Percentiles rank a stretch among this genome's conserved stretches.
These are phyloP conservation scores for Trochalopteron elliotii DNA, from an alignment of 2,113 vertebrate genomes.

Conservation along the genomic window DNA sequence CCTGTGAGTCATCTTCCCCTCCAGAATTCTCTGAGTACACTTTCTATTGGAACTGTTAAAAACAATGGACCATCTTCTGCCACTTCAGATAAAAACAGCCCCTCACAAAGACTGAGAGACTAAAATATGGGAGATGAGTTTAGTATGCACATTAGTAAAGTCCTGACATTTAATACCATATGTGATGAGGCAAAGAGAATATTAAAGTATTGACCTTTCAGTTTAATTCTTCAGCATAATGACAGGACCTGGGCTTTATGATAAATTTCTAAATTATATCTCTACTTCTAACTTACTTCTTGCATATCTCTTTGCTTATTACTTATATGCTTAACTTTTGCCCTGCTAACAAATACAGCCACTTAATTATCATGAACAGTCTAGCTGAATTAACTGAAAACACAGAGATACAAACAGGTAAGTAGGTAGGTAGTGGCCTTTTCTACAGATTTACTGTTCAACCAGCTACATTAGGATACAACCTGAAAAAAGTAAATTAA, in stretches of 20 bases:
- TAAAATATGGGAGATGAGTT: neutral
- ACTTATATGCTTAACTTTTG: neutral
- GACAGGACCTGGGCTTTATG: neutral
- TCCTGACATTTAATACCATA: constrained; percentile 25
- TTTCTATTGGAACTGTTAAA: neutral
- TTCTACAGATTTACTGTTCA: neutral
- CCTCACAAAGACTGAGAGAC: neutral
- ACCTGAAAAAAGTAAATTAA: neutral
- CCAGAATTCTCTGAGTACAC: neutral
- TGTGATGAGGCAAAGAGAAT: constrained; percentile 10
- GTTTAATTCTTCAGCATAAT: neutral
- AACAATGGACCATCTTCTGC: neutral
- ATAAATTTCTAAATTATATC: neutral
- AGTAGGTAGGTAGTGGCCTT: neutral
- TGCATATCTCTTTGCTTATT: neutral
- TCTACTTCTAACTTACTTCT: neutral
- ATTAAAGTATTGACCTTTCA: constrained; percentile 32
- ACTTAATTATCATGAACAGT: neutral
- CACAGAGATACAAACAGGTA: neutral
- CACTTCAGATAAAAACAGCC: neutral
- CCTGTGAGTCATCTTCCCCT: neutral
- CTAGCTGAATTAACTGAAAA: neutral
- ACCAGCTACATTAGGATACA: neutral
- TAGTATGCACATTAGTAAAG: neutral
- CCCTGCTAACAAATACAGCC: neutral